Evolutionary conservation across 1,140 invertebrate species (phyloP).

Genomic region (Drosophila chauvacae): DNA sequence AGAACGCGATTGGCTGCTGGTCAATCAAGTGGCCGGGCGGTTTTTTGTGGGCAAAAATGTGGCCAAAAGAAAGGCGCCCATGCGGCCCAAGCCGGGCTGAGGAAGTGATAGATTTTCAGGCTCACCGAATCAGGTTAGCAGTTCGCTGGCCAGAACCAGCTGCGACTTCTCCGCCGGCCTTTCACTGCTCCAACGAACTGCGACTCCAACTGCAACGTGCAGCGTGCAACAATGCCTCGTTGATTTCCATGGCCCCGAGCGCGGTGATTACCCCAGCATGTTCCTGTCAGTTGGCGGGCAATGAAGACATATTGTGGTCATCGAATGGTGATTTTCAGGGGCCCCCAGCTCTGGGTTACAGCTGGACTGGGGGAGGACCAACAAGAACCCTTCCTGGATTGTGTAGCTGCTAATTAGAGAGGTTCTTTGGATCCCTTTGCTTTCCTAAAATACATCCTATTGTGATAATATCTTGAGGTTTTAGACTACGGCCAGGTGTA

Average conservation of each 20-base stretch:
- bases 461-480: not conserved
- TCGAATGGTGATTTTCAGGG: conserved; percentile 13
- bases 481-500: no score
- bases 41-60: conserved; percentile 45
- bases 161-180: conserved; percentile 41
- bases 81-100: conserved; percentile 30
- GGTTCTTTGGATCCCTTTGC: not conserved
- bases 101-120: conserved; percentile 65
- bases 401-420: not conserved
- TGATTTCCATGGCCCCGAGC: conserved; percentile 59
- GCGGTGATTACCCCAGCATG: conserved; percentile 28
- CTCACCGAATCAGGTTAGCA: conserved; percentile 72
- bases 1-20: conserved; percentile 43
- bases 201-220: conserved; percentile 34
- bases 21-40: conserved; percentile 61
- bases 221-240: conserved; percentile 18
- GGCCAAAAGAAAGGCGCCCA: conserved; percentile 67
- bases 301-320: conserved; percentile 65
- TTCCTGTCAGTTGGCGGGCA: conserved; percentile 53
- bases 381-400: not conserved
- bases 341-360: conserved; percentile 29
- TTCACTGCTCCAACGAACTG: conserved; percentile 67
- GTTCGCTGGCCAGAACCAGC: conserved; percentile 53
- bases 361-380: not conserved
- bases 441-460: no score